A percentile compares a stretch with the other conserved stretches of the same genome.
Evolutionary conservation across 1,140 invertebrate genomes (phyloP).

Genomic region (Conopomorpha cramerella): DNA sequence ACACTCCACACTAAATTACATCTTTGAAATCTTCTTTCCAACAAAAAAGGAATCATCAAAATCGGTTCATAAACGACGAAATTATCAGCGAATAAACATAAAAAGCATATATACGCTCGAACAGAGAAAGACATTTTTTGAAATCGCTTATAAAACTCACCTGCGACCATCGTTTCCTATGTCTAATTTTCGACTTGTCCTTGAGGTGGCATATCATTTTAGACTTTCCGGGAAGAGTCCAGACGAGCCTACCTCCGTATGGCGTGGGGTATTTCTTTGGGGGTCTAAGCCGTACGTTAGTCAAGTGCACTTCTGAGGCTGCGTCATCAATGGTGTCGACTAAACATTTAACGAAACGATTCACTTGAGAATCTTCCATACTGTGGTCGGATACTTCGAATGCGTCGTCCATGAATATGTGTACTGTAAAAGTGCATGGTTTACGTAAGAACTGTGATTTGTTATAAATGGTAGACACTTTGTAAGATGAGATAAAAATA

Average conservation of each 20-base stretch:
- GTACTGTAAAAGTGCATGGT: no score
- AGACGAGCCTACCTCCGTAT: constrained; percentile 94
- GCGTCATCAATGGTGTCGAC: constrained; percentile 92
- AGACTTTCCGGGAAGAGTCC: constrained; percentile 95
- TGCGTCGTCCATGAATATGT: constrained; percentile 98
- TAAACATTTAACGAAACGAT: constrained; percentile 92
- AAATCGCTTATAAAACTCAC: constrained; percentile 24
- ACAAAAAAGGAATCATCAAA: no score
- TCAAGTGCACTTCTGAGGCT: constrained; percentile 92
- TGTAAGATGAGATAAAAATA: no score
- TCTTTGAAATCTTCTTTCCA: no score
- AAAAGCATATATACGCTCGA: no score
- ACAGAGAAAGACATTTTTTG: no score
- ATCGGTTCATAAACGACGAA: no score
- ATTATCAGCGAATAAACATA: no score
- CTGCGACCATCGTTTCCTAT: constrained; percentile 93
- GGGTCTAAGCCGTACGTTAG: constrained; percentile 81
- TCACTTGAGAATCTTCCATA: constrained; percentile 92
- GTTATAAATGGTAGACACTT: no score
- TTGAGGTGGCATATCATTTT: constrained; percentile 98
- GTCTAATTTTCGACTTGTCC: constrained; percentile 94
- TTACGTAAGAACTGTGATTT: no score
- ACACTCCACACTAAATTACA: no score
- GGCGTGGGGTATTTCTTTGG: constrained; percentile 94
- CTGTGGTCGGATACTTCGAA: constrained; percentile 95